A percentile compares a stretch with the other conserved stretches of the same genome.
These are phyloP conservation scores for Lethocerus indicus DNA, from an alignment of 1,140 invertebrate species.

Conservation along the genomic window DNA sequence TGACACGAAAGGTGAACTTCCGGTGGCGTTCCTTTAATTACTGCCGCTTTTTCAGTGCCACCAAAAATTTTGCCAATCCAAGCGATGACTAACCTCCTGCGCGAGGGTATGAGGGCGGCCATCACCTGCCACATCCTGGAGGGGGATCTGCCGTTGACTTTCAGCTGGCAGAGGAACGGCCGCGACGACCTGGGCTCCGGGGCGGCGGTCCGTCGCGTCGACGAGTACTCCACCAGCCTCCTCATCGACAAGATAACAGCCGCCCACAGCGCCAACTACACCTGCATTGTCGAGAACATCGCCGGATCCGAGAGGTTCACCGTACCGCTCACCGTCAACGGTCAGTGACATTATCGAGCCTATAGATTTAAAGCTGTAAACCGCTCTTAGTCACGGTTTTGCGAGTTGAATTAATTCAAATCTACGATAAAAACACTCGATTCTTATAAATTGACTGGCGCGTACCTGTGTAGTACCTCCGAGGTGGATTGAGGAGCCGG, in stretches of 20 bases:
- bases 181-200: slow-evolving; percentile 24
- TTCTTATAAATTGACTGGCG: slow-evolving; percentile 7
- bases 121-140: slow-evolving; percentile 87
- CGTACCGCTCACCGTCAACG: slow-evolving; percentile 63
- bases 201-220: slow-evolving; percentile 40
- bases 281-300: slow-evolving; percentile 69
- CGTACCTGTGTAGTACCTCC: slow-evolving; percentile 79
- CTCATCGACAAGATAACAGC: slow-evolving; percentile 75
- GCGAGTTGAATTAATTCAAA: no score
- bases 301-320: slow-evolving; percentile 58
- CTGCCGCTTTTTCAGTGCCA: slow-evolving; percentile 44
- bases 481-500: slow-evolving; percentile 76
- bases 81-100: slow-evolving; percentile 56
- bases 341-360: no score
- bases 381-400: no score
- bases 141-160: slow-evolving; percentile 81
- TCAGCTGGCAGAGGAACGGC: slow-evolving; percentile 69
- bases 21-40: slow-evolving; percentile 16
- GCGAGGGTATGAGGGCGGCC: slow-evolving; percentile 81
- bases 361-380: no score
- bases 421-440: no score
- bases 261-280: slow-evolving; percentile 73
- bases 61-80: slow-evolving; percentile 76
- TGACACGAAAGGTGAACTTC: no score
- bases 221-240: slow-evolving; percentile 75